Conservation (phyloP, 2,888 invertebrate species). For the Torymus texanus region DNA sequence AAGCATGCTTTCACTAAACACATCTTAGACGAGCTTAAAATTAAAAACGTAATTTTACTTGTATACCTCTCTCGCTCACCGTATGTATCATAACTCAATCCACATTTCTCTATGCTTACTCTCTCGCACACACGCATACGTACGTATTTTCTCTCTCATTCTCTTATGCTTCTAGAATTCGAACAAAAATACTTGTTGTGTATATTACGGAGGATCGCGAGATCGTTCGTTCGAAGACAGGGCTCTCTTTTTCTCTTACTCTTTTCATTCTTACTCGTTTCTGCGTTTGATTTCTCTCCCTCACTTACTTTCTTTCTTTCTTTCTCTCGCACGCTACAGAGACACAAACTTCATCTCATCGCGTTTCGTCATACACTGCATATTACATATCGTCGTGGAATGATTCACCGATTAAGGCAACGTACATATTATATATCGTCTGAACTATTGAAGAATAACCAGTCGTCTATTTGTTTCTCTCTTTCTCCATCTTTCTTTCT, state of each 20-base stretch:
- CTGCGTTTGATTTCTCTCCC: constrained; percentile 14
- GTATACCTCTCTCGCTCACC: constrained; percentile 56
- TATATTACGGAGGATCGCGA: constrained; percentile 50
- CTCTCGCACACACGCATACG: constrained; percentile 20
- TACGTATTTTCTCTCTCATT: neutral
- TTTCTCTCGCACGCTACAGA: constrained; percentile 13
- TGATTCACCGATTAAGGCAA: constrained; percentile 60
- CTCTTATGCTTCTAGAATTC: constrained; percentile 49
- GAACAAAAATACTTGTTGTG: constrained; percentile 56
- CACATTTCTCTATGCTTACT: neutral
- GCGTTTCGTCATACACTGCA: constrained; percentile 26
- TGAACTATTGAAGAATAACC: constrained; percentile 46
- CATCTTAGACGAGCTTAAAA: constrained; percentile 75
- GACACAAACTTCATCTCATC: constrained; percentile 27
- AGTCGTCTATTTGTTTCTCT: constrained; percentile 40
- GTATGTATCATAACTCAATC: constrained; percentile 9
- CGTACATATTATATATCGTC: constrained; percentile 56
- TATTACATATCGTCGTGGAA: constrained; percentile 57
- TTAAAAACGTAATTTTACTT: constrained; percentile 71
- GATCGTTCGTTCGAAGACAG: constrained; percentile 47
- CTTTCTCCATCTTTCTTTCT: constrained; percentile 23
- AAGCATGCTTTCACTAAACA: constrained; percentile 74
- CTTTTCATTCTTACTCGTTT: constrained; percentile 8
- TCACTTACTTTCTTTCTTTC: constrained; percentile 43
- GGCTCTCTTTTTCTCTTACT: constrained; percentile 12